A percentile compares a stretch with the other conserved stretches of the same genome.
Conservation (phyloP, 2,797 vertebrate genomes). For the Enteromius trimaculatus region DNA sequence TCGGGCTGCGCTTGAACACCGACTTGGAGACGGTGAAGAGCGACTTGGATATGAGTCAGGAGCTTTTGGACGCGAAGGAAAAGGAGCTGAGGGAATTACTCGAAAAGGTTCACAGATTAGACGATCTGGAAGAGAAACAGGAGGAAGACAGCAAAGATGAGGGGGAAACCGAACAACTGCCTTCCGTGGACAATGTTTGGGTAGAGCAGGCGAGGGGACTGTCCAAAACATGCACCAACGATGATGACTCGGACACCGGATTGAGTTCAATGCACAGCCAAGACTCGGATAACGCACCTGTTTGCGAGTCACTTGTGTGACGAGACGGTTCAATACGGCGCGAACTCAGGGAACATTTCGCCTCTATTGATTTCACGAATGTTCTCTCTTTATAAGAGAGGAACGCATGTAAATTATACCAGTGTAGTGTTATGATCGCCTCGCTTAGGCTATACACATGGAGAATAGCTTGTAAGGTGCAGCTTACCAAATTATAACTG, state of each 20-base stretch:
- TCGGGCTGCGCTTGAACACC: constrained; percentile 89
- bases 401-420: constrained; percentile 21
- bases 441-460: constrained; percentile 22
- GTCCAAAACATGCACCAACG: constrained; percentile 83
- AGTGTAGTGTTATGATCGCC: constrained; percentile 36
- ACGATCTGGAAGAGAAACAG: constrained; percentile 51
- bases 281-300: constrained; percentile 90
- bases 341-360: constrained; percentile 64
- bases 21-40: constrained; percentile 85
- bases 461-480: constrained; percentile 39
- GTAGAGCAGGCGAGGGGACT: constrained; percentile 80
- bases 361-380: constrained; percentile 24
- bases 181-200: constrained; percentile 76
- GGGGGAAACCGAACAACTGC: constrained; percentile 46
- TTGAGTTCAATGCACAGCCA: constrained; percentile 99
- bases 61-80: constrained; percentile 84
- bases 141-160: constrained; percentile 49
- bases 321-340: not conserved
- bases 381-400: constrained; percentile 41
- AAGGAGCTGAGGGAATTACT: constrained; percentile 85
- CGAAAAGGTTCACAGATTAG: constrained; percentile 80
- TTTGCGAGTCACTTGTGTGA: constrained; percentile 93
- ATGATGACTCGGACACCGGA: constrained; percentile 97
- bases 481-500: constrained; percentile 42
- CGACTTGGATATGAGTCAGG: constrained; percentile 86